Base-by-base conservation (phyloP, 1,140 invertebrate species). In the Portunus trituberculatus region DNA sequence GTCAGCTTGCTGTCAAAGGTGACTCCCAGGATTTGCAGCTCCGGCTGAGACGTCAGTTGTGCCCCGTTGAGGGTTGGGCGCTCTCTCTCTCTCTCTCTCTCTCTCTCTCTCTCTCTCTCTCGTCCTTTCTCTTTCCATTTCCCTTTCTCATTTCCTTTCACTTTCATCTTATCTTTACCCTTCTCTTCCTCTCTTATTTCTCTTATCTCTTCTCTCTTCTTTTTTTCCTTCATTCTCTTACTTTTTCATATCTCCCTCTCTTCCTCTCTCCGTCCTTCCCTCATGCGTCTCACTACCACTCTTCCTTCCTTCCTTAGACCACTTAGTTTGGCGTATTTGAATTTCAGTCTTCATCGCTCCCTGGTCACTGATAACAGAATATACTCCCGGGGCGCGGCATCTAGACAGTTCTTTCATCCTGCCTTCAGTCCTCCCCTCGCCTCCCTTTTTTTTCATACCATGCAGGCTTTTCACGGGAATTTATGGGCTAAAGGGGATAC, bases 281-380 rank as follows among this genome's bases (percentile, higher is more conserved):
- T 0, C 67, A 8, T n/a, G 67, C 67, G 67, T 12, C 52, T 59
- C 67, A 7, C 10, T 25, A n/a, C 16, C 25, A 76, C 67, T 1
- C 12, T n/a, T 25, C 67, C n/a, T 76, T 20, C 67, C 25, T 76
- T n/a, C 20, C 67, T 25, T 25, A 25, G 67, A 25, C 67, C 67
- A 76, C 67, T 76, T 76, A 76, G 67, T 76, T 76, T 7, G 67
- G 67, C n/a, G 20, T 76, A 76, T 76, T 76, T 76, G 67, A 76
- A 76, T 76, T 76, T 76, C 67, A 76, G 67, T 76, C 67, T 76
- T 76, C n/a, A 76, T 76, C 67, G 67, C 67, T 76, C 67, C 67
- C 67, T 76, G 20, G 67, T 20, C n/a, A 7, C 20, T 76, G 67
- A 76, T 76, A 76, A 0, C 67, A n/a, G 67, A 25, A 76, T n/a